Percentiles rank a stretch among this genome's conserved stretches.
Conservation (phyloP, 2,888 invertebrate genomes). For the Resseliella maxima region DNA sequence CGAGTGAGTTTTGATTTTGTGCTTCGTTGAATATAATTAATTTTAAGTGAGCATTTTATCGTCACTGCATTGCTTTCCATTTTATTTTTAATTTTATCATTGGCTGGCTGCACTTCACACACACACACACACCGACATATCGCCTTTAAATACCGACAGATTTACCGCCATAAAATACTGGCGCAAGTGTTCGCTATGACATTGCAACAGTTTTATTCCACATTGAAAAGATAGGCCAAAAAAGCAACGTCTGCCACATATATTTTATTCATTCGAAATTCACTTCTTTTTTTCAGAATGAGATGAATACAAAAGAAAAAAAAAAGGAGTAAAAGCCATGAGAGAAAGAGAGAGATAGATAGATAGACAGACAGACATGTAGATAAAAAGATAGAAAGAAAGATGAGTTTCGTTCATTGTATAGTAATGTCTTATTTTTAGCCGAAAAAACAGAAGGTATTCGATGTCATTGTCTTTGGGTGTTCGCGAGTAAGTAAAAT, state of each 20-base stretch:
- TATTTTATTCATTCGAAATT: slow-evolving; percentile 42
- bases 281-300: neutral
- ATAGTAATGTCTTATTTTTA: slow-evolving; percentile 44
- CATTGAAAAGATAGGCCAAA: neutral
- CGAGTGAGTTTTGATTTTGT: slow-evolving; percentile 45
- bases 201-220: slow-evolving; percentile 7
- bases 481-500: slow-evolving; percentile 23
- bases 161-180: slow-evolving; percentile 4
- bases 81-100: slow-evolving; percentile 48
- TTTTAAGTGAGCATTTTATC: slow-evolving; percentile 39
- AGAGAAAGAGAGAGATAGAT: neutral
- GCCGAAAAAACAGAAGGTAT: slow-evolving; percentile 14
- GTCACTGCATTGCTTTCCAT: slow-evolving; percentile 11
- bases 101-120: slow-evolving; percentile 23
- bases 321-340: neutral
- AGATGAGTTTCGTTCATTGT: neutral
- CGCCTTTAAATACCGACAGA: slow-evolving; percentile 5
- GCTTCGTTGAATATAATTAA: slow-evolving; percentile 53
- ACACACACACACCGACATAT: neutral
- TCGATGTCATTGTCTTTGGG: slow-evolving; percentile 28
- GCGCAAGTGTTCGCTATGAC: slow-evolving; percentile 16
- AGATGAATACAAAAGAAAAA: neutral
- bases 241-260: slow-evolving; percentile 9
- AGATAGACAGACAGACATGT: too few species aligned
- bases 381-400: too few species aligned